Percentiles rank a stretch among this genome's conserved stretches.
phyloP scores from a whole-genome alignment of 2,888 invertebrate genomes.

The Lithodes maja region DNA sequence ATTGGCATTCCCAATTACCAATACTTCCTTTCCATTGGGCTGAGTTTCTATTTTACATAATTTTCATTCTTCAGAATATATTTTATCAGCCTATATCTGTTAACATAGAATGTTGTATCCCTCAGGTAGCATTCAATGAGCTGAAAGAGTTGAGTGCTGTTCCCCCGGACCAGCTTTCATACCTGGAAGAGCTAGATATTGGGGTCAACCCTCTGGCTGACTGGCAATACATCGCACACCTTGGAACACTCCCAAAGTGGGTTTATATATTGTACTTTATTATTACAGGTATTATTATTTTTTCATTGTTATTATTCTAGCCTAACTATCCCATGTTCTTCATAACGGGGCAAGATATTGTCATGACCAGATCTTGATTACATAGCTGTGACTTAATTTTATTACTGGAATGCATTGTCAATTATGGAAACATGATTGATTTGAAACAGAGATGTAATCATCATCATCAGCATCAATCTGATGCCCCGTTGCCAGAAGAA shows the following conservation, averaged over 20 bases:
- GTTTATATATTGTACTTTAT: not conserved
- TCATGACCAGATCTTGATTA: too few species aligned
- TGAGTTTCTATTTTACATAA: too few species aligned
- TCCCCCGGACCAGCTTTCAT: slow-evolving; percentile 38
- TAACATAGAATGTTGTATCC: not conserved
- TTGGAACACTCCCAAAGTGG: slow-evolving; percentile 61
- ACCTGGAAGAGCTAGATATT: slow-evolving; percentile 61
- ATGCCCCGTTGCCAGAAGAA: too few species aligned
- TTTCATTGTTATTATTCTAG: not conserved
- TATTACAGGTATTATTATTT: not conserved
- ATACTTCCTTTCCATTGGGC: too few species aligned
- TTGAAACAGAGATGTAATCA: too few species aligned
- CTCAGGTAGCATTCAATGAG: slow-evolving; percentile 57
- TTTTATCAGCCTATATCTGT: not conserved
- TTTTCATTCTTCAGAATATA: not conserved
- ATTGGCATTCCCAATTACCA: too few species aligned
- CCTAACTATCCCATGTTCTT: too few species aligned
- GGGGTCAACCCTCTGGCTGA: slow-evolving; percentile 60
- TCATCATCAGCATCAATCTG: too few species aligned
- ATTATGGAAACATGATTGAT: too few species aligned
- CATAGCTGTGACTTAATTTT: too few species aligned
- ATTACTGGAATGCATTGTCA: too few species aligned
- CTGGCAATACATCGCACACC: slow-evolving; percentile 56
- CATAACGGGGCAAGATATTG: too few species aligned
- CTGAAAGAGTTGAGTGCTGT: slow-evolving; percentile 54